These are phyloP conservation scores for Exaiptasia diaphana DNA, from an alignment of 64 coral and sea anemone species.

Conservation along the genomic window DNA sequence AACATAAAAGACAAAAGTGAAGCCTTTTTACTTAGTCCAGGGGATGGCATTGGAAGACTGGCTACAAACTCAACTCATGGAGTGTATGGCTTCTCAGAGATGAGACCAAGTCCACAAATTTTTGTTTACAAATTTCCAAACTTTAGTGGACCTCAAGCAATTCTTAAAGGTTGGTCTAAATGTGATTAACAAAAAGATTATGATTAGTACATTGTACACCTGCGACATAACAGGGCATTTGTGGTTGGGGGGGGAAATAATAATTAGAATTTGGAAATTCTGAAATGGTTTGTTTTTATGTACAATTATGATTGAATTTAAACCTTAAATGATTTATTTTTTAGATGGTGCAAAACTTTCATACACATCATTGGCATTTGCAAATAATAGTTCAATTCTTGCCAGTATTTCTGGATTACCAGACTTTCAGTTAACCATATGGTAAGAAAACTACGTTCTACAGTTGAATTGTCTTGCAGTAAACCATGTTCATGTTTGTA, in stretches of 20 bases:
- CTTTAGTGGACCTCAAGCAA: conserved; percentile 60
- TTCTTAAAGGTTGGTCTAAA: conserved; percentile 73
- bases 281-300: no score
- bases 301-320: no score
- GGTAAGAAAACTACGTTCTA: no score
- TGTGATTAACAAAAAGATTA: background rate
- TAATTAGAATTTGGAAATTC: no score
- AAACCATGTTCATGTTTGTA: no score
- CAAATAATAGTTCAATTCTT: conserved; percentile 85
- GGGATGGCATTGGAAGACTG: conserved; percentile 74
- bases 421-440: conserved; percentile 81
- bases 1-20: conserved; percentile 73
- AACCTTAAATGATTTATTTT: no score
- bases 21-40: conserved; percentile 64
- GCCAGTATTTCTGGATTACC: conserved; percentile 90
- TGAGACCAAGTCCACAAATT: conserved; percentile 60
- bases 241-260: no score
- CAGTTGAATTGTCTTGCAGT: no score
- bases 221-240: no score
- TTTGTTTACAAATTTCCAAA: conserved; percentile 82
- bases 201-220: no score
- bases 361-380: conserved; percentile 88
- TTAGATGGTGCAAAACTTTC: conserved; percentile 78
- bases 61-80: conserved; percentile 54
- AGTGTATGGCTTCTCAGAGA: conserved; percentile 67